These are phyloP conservation scores for silkworm (Bombyx mori) DNA, from an alignment of 1,140 invertebrate genomes.

Conservation along the genomic window ASM3026992v2 NC_085118.1:5805501-5806000, in stretches of 20 bases:
- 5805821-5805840: conserved; percentile 10
- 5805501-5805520: not conserved
- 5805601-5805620: conserved; percentile 8
- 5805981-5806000: conserved; percentile 6
- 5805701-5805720: conserved; percentile 3
- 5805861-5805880: conserved; percentile 7
- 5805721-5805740: conserved; percentile 1
- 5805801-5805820: conserved; percentile 10
- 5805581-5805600: conserved; percentile 3
- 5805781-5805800: conserved; percentile 4
- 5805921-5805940: conserved; percentile 6
- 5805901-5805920: not conserved
- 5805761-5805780: conserved; percentile 1
- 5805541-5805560: conserved; percentile 1
- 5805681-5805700: conserved; percentile 7
- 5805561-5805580: conserved; percentile 1
- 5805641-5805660: conserved; percentile 8
- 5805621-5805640: conserved; percentile 5
- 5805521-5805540: not conserved
- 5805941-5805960: conserved; percentile 1
- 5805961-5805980: conserved; percentile 1
- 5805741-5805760: conserved; percentile 4
- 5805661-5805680: conserved; percentile 9
- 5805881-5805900: conserved; percentile 3
- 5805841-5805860: conserved; percentile 1